phyloP scores from a whole-genome alignment of 2,888 invertebrate genomes.

The Tanytarsus gracilentus region DNA sequence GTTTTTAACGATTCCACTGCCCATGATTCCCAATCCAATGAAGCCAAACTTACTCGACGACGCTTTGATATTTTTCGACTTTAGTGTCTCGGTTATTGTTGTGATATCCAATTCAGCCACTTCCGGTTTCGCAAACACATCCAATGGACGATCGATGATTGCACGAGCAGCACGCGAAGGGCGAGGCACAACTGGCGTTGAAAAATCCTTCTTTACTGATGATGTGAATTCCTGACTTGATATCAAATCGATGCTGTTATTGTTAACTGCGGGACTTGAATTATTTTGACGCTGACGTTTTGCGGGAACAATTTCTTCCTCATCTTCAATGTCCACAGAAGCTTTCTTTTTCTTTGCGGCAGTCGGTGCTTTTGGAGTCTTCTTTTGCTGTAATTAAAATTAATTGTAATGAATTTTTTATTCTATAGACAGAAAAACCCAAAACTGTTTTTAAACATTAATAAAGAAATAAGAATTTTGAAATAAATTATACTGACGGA shows the following conservation, averaged over 20 bases:
- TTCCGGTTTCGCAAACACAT: slow-evolving; percentile 48
- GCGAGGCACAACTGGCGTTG: slow-evolving; percentile 16
- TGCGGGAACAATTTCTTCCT: neutral
- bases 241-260: neutral
- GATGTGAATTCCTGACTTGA: neutral
- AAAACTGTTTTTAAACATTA: no score
- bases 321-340: neutral
- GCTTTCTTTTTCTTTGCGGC: neutral
- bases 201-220: neutral
- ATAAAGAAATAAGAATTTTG: no score
- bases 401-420: neutral
- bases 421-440: neutral
- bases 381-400: slow-evolving; percentile 7
- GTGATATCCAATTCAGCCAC: slow-evolving; percentile 68
- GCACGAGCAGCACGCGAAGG: slow-evolving; percentile 15
- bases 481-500: no score
- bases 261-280: neutral
- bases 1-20: slow-evolving; percentile 90
- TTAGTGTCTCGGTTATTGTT: slow-evolving; percentile 64
- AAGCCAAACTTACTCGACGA: slow-evolving; percentile 86
- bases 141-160: slow-evolving; percentile 39
- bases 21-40: slow-evolving; percentile 92
- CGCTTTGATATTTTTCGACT: slow-evolving; percentile 76
- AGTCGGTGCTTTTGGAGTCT: slow-evolving; percentile 1
- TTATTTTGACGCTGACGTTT: neutral